A percentile compares a stretch with the other conserved stretches of the same genome.
phyloP scores from a whole-genome alignment of 2,797 vertebrate species.

The Chloroceryle inda region DNA sequence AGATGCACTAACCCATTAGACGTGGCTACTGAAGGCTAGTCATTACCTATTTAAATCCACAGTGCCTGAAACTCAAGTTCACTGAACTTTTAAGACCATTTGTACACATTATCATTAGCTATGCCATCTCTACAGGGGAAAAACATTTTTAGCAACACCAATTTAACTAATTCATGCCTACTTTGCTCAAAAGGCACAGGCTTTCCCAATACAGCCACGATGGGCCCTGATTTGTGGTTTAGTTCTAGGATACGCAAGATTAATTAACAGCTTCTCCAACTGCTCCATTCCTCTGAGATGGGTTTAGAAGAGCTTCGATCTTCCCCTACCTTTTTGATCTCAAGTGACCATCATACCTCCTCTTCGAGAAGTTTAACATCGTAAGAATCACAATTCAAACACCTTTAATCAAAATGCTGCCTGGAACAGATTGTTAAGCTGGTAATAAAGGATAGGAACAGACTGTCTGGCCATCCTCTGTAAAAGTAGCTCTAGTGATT shows the following conservation, averaged over 20 bases:
- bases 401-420: neutral
- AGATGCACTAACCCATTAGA: neutral
- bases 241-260: neutral
- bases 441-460: neutral
- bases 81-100: neutral
- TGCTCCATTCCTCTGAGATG: neutral
- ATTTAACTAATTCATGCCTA: neutral
- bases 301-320: neutral
- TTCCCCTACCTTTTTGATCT: neutral
- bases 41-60: neutral
- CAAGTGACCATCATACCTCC: neutral
- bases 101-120: neutral
- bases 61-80: neutral
- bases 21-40: neutral
- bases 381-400: neutral
- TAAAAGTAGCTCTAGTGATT: neutral
- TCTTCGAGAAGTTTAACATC: neutral
- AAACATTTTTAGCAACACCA: neutral
- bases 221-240: neutral
- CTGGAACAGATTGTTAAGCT: neutral
- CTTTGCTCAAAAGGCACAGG: neutral
- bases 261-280: neutral
- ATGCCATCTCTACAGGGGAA: neutral
- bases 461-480: neutral
- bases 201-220: neutral